Percentiles rank a stretch among this genome's conserved stretches.
These are phyloP conservation scores for Cylloceria caligata DNA, from an alignment of 2,888 invertebrate species.

Conservation along the genomic window DNA sequence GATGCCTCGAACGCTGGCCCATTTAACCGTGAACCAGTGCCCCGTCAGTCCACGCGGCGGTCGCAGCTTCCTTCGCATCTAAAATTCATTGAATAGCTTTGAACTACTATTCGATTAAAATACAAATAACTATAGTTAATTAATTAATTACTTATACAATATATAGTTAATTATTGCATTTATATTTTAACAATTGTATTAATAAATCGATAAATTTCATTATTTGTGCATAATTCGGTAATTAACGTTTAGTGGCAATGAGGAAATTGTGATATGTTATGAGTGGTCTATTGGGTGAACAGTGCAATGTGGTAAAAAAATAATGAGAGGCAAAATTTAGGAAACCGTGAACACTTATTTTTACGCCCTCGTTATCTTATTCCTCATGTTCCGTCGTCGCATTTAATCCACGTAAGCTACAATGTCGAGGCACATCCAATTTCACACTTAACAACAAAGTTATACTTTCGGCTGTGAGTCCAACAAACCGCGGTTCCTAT, in stretches of 20 bases:
- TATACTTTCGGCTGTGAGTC: slow-evolving; percentile 23
- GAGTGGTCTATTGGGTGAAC: no score
- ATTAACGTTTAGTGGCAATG: no score
- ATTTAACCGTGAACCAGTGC: slow-evolving; percentile 71
- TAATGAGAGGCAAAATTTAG: no score
- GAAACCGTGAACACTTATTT: neutral
- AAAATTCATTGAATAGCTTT: neutral
- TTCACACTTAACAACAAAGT: slow-evolving; percentile 3
- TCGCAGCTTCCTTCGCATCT: neutral
- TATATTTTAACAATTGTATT: no score
- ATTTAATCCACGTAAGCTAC: slow-evolving; percentile 15
- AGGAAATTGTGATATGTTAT: no score
- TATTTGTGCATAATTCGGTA: no score
- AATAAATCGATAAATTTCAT: no score
- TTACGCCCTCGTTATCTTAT: no score
- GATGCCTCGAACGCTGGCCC: slow-evolving; percentile 64
- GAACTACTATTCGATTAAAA: neutral
- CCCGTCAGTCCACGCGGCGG: slow-evolving; percentile 54
- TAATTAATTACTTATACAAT: neutral
- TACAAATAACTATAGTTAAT: neutral
- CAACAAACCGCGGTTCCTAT: slow-evolving; percentile 39
- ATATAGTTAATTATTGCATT: no score
- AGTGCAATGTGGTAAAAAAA: no score
- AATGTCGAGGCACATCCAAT: slow-evolving; percentile 17
- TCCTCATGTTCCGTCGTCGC: slow-evolving; percentile 34